Evolutionary conservation across 2,797 vertebrate species (phyloP), one percentile per base, ranked within the genome.

Genomic region (Euthynnus affinis): DNA sequence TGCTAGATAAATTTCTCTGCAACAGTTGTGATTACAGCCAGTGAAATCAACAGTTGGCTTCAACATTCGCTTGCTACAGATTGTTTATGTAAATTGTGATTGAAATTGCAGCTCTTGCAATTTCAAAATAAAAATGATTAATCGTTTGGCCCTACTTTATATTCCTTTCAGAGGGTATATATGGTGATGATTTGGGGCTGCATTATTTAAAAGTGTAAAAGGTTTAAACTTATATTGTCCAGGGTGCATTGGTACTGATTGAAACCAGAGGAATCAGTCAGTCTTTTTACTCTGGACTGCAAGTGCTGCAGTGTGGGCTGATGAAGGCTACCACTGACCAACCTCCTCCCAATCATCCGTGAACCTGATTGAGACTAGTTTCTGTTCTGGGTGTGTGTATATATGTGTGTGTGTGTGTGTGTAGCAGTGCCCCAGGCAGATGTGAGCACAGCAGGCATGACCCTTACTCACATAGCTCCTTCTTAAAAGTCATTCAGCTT

Each of bases 361-460:
- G 49, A 22, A 71, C 71, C 56, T 82, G 80, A 76, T 83, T 85
- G 80, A 86, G 72, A 80, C 65, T 56, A 27, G 76, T 9, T 44
- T 65, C 69, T 65, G 72, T 27, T 44, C 17, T 40, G 77, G 60
- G 66, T 58, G 56, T 58, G 55, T 34, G 51, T 37, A 20, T 58
- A 48, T 64, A 62, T 29, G 27, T 29, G 17, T 22, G 52, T 68
- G 68, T 34, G 51, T 46, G 68, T 59, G 62, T 61, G 65, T 37
- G 64, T 44, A 20, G 49, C 53, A 37, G 49, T 59, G 57, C 63
- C 23, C 5, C 51, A 10, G 71, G 46, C 85, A 86, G 83, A 87
- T 88, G 83, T 85, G 74, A 80, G 73, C 86, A 51, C 90, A 89
- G 88, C 88, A 72, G 74, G 79, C 17, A 13, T 9, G 65, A 60